Evolutionary conservation across 1,140 invertebrate species (phyloP).

Genomic region (Physella acuta): DNA sequence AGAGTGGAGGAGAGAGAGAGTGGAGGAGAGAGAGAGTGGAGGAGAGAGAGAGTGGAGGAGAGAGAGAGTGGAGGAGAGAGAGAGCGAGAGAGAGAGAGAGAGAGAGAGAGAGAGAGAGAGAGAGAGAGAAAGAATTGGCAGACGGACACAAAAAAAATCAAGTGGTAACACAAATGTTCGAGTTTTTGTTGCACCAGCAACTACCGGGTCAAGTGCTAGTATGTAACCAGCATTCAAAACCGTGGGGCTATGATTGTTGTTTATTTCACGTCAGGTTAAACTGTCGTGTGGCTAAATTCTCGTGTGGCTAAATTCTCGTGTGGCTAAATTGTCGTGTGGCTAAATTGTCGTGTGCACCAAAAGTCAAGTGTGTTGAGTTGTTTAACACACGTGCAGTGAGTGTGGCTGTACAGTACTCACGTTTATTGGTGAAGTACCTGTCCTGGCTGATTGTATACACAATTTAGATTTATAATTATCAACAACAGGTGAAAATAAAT

Average conservation of each 20-base stretch:
- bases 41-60: background rate
- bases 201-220: background rate
- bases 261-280: background rate
- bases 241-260: too few relatives aligned
- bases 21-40: background rate
- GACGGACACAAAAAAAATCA: background rate
- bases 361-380: too few relatives aligned
- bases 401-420: too few relatives aligned
- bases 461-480: too few relatives aligned
- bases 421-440: too few relatives aligned
- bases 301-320: background rate
- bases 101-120: background rate
- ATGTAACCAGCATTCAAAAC: background rate
- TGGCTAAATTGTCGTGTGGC: background rate
- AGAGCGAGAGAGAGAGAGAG: too few relatives aligned
- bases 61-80: too few relatives aligned
- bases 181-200: background rate
- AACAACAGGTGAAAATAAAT: too few relatives aligned
- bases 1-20: constrained; percentile 5
- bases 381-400: too few relatives aligned
- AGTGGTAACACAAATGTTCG: background rate
- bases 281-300: background rate
- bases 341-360: background rate
- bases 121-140: background rate
- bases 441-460: too few relatives aligned